A percentile compares a stretch with the other conserved stretches of the same genome.
Evolutionary conservation across 2,113 vertebrate genomes (phyloP).

Genomic region (Cheilinus undulatus): DNA sequence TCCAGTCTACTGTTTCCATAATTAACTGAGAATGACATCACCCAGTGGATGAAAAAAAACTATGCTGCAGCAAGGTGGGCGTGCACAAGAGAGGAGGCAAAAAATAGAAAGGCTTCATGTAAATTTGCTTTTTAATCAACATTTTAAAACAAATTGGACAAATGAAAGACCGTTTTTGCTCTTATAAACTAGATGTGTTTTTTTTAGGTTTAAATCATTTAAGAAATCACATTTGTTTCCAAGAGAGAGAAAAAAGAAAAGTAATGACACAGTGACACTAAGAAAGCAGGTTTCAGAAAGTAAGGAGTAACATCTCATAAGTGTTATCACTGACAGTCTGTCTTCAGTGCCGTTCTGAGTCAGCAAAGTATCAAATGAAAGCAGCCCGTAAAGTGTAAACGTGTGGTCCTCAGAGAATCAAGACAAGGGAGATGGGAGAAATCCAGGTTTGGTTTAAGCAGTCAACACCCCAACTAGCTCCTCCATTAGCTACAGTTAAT

Average conservation of each 20-base stretch:
- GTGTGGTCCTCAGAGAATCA: conserved; percentile 61
- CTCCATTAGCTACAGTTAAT: not conserved
- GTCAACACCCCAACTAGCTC: conserved; percentile 13
- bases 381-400: conserved; percentile 53
- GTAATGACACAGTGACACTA: conserved; percentile 61
- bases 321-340: conserved; percentile 48
- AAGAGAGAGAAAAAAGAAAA: conserved; percentile 37
- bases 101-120: conserved; percentile 49
- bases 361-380: conserved; percentile 52
- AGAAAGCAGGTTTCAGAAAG: conserved; percentile 62
- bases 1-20: conserved; percentile 34
- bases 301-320: conserved; percentile 60
- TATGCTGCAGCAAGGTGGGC: not conserved
- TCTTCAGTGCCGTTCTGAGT: conserved; percentile 34
- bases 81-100: conserved; percentile 10
- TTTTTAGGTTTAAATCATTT: conserved; percentile 69
- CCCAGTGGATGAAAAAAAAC: not conserved
- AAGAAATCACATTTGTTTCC: conserved; percentile 68
- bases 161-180: conserved; percentile 66
- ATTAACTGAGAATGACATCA: conserved; percentile 28
- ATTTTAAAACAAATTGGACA: conserved; percentile 75
- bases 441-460: conserved; percentile 22
- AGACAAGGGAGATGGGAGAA: conserved; percentile 45
- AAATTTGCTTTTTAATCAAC: conserved; percentile 78
- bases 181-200: conserved; percentile 69